A percentile compares a stretch with the other conserved stretches of the same genome.
phyloP scores from a whole-genome alignment of 1,140 invertebrate species.

The Elysia chlorotica region DNA sequence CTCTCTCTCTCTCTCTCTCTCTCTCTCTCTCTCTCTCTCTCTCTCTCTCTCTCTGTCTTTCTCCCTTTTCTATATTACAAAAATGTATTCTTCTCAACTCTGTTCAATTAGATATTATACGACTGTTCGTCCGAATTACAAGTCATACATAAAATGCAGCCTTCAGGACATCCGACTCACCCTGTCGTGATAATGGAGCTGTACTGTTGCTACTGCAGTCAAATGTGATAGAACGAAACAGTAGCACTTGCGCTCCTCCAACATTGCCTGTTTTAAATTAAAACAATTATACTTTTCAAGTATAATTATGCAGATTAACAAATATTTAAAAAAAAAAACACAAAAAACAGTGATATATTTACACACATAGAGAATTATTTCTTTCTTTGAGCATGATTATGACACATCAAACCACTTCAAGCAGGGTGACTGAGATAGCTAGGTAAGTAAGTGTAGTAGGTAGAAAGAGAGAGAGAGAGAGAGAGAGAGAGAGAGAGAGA shows the following conservation, averaged over 20 bases:
- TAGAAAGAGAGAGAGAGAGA: too few relatives aligned
- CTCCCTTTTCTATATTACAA: too few relatives aligned
- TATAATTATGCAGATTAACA: background rate
- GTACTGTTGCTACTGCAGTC: constrained; percentile 89
- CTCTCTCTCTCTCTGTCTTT: too few relatives aligned
- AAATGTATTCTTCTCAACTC: too few relatives aligned
- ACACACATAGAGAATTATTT: background rate
- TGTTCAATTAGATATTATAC: background rate
- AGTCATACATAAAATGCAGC: background rate
- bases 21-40: too few relatives aligned
- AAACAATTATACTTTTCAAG: background rate
- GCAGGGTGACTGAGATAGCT: background rate
- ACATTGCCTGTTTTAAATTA: constrained; percentile 76
- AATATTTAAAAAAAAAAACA: background rate
- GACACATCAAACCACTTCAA: background rate
- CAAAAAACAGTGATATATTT: background rate
- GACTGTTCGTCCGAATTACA: background rate
- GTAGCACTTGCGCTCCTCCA: constrained; percentile 89
- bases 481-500: too few relatives aligned
- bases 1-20: too few relatives aligned
- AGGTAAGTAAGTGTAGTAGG: background rate
- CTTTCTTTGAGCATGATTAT: background rate
- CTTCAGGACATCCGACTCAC: constrained; percentile 31
- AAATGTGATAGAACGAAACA: constrained; percentile 91
- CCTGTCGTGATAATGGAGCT: constrained; percentile 78